Evolutionary conservation across 2,888 invertebrate species (phyloP).

Genomic region (Chaetogeoica ovagalla): DNA sequence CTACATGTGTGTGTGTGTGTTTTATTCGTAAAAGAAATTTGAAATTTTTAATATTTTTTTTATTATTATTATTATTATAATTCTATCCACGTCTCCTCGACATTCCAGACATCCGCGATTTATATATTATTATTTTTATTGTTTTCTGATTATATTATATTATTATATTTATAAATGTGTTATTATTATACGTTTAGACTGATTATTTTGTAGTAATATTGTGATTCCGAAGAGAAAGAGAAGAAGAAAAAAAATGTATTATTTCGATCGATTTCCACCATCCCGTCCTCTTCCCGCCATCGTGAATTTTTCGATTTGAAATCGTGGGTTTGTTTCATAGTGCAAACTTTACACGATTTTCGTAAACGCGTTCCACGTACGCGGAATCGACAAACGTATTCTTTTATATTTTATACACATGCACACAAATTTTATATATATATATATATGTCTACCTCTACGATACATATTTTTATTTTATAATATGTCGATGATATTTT

Average conservation of each 20-base stretch:
- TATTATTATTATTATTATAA: no score
- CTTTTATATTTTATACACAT: not conserved
- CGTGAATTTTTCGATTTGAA: slow-evolving; percentile 29
- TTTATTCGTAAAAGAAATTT: not conserved
- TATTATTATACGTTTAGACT: slow-evolving; percentile 31
- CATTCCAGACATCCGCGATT: slow-evolving; percentile 27
- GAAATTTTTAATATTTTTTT: not conserved
- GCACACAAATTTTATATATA: not conserved
- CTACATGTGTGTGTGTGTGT: not conserved
- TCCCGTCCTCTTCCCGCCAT: not conserved
- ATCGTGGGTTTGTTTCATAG: slow-evolving; percentile 30
- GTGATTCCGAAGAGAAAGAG: slow-evolving; percentile 12
- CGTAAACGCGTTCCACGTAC: not conserved
- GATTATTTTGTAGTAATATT: slow-evolving; percentile 47
- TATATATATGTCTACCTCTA: not conserved
- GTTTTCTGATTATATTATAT: slow-evolving; percentile 1
- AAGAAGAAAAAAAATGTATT: no score
- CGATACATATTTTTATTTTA: not conserved
- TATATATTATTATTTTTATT: slow-evolving; percentile 13
- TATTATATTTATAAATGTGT: not conserved
- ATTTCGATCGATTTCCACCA: not conserved
- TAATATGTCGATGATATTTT: not conserved
- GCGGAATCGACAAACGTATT: not conserved
- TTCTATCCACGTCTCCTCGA: not conserved
- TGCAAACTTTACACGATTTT: slow-evolving; percentile 35